Base-by-base conservation (phyloP, 2,888 invertebrate species). In the Cartodere bifasciata region DNA sequence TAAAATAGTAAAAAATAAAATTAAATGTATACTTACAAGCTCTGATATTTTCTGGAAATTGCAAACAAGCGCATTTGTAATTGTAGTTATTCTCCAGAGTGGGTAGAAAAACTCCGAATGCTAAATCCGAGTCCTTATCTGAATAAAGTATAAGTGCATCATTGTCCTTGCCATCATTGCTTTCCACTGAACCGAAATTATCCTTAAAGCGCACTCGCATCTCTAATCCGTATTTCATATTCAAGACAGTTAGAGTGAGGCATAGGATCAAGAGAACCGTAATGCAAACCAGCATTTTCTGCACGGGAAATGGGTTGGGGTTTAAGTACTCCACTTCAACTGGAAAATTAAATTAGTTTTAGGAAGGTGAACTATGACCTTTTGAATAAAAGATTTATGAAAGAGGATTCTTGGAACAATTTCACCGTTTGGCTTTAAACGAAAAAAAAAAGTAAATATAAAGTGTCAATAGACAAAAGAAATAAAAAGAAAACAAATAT, bases 141-240 rank as follows among this genome's bases (percentile, higher is more conserved):
- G 73, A 70, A 60, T 74, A 67, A 59, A 62, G 70, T 47, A 79
- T 70, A 28, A 77, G 51, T 37, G 74, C 73, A 55, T 79, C 79
- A 56, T 68, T 71, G 44, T 68, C 67, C 45, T 65, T 67, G 16
- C 65, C 67, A 47, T 68, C 68, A 34, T 62, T 58, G 35, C 61
- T 57, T 46, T 65, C 64, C 24, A 62, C 40, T 12, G 52, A 42
- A 10, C 57, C 62, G 45, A 67, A 67, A 29, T 55, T 57, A 51
- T 69, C 65, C 38, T 67, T 67, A 28, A 63, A 59, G 21, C 57
- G 46, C 2, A 69, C 60, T 29, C 59, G 55, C 25, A 67, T 29
- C 12, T 58, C 56, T 25, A 66, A 47, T 37, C 68, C 67, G 45
- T 62, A 69, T 15, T 62, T 58, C 3, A 66, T 60, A 50, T 74